phyloP scores from a whole-genome alignment of 2,888 invertebrate species.

The Euproctis similis region DNA sequence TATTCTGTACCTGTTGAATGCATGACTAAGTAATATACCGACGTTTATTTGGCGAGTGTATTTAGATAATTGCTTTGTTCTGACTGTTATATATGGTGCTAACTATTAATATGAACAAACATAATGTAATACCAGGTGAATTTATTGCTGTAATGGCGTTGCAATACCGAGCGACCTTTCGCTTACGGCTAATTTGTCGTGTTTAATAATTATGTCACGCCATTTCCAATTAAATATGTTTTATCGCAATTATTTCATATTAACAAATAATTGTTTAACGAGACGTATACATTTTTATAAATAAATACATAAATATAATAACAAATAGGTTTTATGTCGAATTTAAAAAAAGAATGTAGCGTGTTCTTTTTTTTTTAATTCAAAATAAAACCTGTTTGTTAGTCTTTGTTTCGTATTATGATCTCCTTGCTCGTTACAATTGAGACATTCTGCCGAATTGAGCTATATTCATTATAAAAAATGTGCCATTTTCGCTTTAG shows the following conservation, averaged over 20 bases:
- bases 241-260: no score
- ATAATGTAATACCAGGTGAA: constrained; percentile 1
- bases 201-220: constrained; percentile 6
- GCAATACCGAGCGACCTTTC: constrained; percentile 2
- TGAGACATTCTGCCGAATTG: constrained; percentile 11
- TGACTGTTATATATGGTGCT: constrained; percentile 5
- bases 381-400: no score
- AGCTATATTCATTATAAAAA: constrained; percentile 13
- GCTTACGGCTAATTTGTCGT: constrained; percentile 2
- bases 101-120: constrained; percentile 4
- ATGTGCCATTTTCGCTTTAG: constrained; percentile 14
- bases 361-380: no score
- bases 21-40: constrained; percentile 35
- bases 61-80: constrained; percentile 21
- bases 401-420: no score
- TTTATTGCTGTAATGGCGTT: constrained; percentile 15
- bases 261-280: no score
- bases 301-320: no score
- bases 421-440: constrained; percentile 12
- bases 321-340: no score
- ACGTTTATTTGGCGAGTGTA: constrained; percentile 20
- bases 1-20: constrained; percentile 63
- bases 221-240: no score
- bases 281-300: no score
- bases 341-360: no score